These are phyloP conservation scores for Dugesia japonica DNA, from an alignment of 2,888 invertebrate species.

Conservation along the genomic window DNA sequence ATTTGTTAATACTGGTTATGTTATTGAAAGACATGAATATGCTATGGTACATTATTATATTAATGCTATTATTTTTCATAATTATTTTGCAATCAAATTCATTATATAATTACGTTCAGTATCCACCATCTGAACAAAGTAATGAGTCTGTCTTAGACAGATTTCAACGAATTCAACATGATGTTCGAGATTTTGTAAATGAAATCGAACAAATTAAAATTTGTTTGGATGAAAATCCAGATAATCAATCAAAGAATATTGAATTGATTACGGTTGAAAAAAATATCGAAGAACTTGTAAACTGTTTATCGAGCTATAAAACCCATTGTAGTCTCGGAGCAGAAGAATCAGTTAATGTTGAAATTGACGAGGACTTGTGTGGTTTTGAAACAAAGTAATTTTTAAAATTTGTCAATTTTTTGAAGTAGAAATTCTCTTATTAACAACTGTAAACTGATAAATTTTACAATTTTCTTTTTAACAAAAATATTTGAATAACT, in stretches of 20 bases:
- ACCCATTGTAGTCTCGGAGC: not conserved
- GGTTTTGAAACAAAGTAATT: not conserved
- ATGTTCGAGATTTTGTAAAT: not conserved
- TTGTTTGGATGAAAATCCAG: not conserved
- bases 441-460: too few species aligned
- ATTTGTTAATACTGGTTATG: not conserved
- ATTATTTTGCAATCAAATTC: too few species aligned
- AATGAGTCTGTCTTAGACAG: not conserved
- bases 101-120: too few species aligned
- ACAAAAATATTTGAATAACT: too few species aligned
- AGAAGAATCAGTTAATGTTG: not conserved
- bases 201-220: constrained; percentile 7
- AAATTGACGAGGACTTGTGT: not conserved
- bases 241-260: not conserved
- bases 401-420: too few species aligned
- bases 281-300: not conserved
- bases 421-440: too few species aligned
- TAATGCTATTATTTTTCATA: too few species aligned
- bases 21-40: not conserved
- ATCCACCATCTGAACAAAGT: not conserved
- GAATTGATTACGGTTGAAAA: not conserved
- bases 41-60: not conserved
- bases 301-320: not conserved
- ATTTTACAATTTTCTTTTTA: too few species aligned
- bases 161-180: constrained; percentile 1